A percentile compares a stretch with the other conserved stretches of the same genome.
Evolutionary conservation across 2,113 vertebrate species (phyloP).

Genomic region (Pica pica): DNA sequence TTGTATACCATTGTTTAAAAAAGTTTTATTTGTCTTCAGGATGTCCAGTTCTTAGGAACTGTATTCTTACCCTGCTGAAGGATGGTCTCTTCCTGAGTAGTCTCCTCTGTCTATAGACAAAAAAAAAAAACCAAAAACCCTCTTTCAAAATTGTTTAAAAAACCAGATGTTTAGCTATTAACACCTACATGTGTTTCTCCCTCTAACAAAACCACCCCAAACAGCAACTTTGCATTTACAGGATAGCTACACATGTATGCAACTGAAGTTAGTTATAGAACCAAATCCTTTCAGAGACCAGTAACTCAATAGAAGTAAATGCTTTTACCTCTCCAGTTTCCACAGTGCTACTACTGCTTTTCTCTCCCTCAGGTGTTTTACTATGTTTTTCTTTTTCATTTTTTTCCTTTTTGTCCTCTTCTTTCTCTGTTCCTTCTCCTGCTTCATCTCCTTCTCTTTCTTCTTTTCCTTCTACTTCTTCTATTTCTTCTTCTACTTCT

Average conservation of each 20-base stretch:
- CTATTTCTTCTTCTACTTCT: background rate
- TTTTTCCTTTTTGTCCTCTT: background rate
- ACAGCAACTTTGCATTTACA: background rate
- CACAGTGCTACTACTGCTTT: background rate
- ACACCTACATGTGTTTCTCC: background rate
- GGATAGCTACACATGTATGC: background rate
- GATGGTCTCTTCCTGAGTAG: background rate
- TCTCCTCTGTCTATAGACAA: conserved; percentile 44
- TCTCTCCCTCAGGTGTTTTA: background rate
- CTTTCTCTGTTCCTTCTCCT: background rate
- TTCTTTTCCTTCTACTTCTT: background rate
- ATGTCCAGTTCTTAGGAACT: background rate
- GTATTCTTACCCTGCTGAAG: conserved; percentile 33
- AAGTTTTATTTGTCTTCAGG: background rate
- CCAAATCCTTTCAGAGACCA: background rate
- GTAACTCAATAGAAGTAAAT: background rate
- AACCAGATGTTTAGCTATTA: background rate
- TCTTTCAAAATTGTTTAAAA: background rate
- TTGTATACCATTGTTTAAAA: background rate
- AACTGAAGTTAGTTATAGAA: background rate
- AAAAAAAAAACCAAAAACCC: conserved; percentile 1
- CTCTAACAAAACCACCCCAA: background rate
- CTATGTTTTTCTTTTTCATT: background rate
- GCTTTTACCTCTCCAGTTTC: conserved; percentile 44
- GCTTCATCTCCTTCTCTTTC: background rate